Base-by-base conservation (phyloP, 2,797 vertebrate species). In the Melanotaenia trifasciata region DNA sequence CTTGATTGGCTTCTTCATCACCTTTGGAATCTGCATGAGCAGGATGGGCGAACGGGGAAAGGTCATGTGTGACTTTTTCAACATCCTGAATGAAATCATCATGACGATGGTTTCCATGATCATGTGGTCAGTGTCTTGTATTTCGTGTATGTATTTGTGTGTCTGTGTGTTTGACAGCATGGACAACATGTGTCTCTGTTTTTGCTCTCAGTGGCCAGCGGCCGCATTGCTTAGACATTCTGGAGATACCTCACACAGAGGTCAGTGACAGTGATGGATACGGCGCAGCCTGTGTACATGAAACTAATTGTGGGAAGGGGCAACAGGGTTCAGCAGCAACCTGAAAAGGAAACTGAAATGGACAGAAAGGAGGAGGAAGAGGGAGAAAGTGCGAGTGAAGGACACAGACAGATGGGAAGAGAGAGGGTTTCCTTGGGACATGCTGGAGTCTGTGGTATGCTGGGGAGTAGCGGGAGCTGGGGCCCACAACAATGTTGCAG, bases 41-140 rank as follows among this genome's bases (percentile, higher is more conserved):
- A 92, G 94, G 84, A 95, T 96, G 95, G 95, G 95, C 6, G 95
- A 95, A 77, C 92, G 94, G 3, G 95, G 95, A 12, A 95, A 92
- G 57, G 18, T 95, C 81, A 96, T 96, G 95, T 94, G 92, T 0
- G 95, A 96, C 28, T 96, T 96, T 94, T 96, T 96, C 92, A 96
- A 95, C 86, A 91, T 96, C 84, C 94, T 96, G 56, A 96, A 96
- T 51, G 95, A 96, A 90, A 96, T 96, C 61, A 96, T 96, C 84
- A 96, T 96, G 96, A 95, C 91, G 72, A 95, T 96, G 92, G 96
- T 96, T 30, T 94, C 92, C 77, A 86, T 96, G 92, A 96, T 96
- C 86, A 96, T 96, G 96, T 96, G 94, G 95, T 96, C 76, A 94
- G 95, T 93, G 62, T 74, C 64, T 57, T 45, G 12, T 69, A 35